Conservation (phyloP, 1,140 invertebrate species). For the Geopemphigus sp. region DNA sequence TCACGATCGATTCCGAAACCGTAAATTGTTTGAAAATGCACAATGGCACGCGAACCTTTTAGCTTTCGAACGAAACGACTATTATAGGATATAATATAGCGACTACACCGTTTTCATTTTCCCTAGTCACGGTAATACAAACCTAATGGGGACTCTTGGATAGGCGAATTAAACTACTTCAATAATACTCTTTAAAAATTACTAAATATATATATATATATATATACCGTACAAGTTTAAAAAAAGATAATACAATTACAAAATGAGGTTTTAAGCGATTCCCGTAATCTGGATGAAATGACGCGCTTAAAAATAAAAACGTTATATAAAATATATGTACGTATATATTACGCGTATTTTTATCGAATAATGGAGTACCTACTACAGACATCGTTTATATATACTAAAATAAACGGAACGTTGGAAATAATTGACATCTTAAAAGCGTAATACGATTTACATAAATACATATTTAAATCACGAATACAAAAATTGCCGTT, state of each 20-base stretch:
- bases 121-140: not conserved
- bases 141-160: not conserved
- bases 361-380: too few relatives aligned
- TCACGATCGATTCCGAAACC: conserved; percentile 5
- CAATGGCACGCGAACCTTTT: conserved; percentile 13
- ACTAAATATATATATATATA: not conserved
- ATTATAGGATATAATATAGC: not conserved
- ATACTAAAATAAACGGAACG: not conserved
- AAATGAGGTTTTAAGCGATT: not conserved
- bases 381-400: not conserved
- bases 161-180: not conserved
- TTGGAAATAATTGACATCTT: not conserved
- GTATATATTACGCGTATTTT: too few relatives aligned
- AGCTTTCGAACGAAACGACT: not conserved
- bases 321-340: not conserved
- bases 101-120: not conserved
- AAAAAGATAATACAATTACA: not conserved
- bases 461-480: not conserved
- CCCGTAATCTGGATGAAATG: not conserved
- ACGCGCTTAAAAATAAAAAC: not conserved
- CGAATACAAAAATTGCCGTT: not conserved
- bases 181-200: not conserved
- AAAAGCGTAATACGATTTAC: not conserved
- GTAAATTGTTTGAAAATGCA: conserved; percentile 36
- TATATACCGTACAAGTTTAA: not conserved